Evolutionary conservation across 23 tunicate species (phyloP).

Genomic region (Halocynthia aurantium): DNA sequence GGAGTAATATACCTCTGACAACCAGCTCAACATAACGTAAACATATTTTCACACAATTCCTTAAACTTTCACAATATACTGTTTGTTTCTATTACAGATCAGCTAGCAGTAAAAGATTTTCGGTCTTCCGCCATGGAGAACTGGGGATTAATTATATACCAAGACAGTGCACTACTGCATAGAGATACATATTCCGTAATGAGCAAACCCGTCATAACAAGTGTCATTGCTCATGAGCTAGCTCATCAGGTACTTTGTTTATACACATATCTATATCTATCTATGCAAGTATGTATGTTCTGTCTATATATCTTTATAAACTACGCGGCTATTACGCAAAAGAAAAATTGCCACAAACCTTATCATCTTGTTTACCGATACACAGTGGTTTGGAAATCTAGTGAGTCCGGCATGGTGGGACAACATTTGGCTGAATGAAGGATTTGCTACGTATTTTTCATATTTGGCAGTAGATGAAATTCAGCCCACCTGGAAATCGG

Average conservation of each 20-base stretch:
- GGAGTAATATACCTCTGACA: too few species aligned
- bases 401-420: conserved; percentile 97
- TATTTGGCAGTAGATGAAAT: conserved; percentile 37
- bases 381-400: conserved; percentile 86
- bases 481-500: conserved; percentile 66
- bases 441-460: conserved; percentile 79
- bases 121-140: conserved; percentile 83
- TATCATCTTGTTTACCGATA: too few species aligned
- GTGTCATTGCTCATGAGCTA: conserved; percentile 59
- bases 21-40: too few species aligned
- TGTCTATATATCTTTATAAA: too few species aligned
- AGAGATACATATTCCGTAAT: conserved; percentile 32
- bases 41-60: too few species aligned
- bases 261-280: too few species aligned
- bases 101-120: conserved; percentile 55
- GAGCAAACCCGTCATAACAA: conserved; percentile 33
- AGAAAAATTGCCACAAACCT: too few species aligned
- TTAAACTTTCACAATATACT: too few species aligned
- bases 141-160: conserved; percentile 80
- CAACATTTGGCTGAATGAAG: conserved; percentile 93
- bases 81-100: conserved; percentile 21
- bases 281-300: too few species aligned
- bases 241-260: conserved; percentile 56
- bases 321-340: too few species aligned
- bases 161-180: conserved; percentile 36